Evolutionary conservation across 2,113 vertebrate species (phyloP).

Genomic region (Salminus brasiliensis): DNA sequence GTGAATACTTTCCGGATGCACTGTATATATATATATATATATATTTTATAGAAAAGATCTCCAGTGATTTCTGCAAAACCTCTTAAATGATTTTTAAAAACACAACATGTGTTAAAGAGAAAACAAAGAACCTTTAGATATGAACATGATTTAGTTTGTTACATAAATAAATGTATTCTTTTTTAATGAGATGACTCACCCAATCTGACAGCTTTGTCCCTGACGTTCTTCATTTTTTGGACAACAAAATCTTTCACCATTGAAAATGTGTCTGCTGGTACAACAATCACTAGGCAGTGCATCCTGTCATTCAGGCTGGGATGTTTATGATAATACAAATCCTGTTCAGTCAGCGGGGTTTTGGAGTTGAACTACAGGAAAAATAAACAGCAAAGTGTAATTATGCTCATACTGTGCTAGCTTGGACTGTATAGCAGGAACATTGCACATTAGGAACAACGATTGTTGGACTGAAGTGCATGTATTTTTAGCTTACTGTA

Average conservation of each 20-base stretch:
- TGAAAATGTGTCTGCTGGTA: not conserved
- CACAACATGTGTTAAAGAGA: too few species aligned
- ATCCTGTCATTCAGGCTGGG: constrained; percentile 33
- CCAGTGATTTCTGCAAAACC: too few species aligned
- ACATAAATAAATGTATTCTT: too few species aligned
- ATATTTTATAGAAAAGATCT: too few species aligned
- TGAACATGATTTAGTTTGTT: too few species aligned
- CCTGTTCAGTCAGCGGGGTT: not conserved
- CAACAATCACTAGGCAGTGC: constrained; percentile 49
- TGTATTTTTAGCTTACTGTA: not conserved
- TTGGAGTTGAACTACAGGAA: constrained; percentile 20
- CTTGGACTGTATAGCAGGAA: not conserved
- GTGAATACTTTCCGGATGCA: too few species aligned
- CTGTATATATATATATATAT: too few species aligned
- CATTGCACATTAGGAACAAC: too few species aligned
- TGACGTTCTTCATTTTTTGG: not conserved
- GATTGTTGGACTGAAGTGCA: too few species aligned
- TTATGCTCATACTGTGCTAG: not conserved
- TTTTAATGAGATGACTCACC: constrained; percentile 17
- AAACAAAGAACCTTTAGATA: too few species aligned
- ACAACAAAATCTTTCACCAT: not conserved
- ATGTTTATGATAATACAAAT: not conserved
- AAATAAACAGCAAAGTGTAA: not conserved
- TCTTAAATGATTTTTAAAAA: too few species aligned
- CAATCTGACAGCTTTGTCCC: constrained; percentile 9